phyloP scores from a whole-genome alignment of 2,113 vertebrate genomes.

The Crotalus viridis region DNA sequence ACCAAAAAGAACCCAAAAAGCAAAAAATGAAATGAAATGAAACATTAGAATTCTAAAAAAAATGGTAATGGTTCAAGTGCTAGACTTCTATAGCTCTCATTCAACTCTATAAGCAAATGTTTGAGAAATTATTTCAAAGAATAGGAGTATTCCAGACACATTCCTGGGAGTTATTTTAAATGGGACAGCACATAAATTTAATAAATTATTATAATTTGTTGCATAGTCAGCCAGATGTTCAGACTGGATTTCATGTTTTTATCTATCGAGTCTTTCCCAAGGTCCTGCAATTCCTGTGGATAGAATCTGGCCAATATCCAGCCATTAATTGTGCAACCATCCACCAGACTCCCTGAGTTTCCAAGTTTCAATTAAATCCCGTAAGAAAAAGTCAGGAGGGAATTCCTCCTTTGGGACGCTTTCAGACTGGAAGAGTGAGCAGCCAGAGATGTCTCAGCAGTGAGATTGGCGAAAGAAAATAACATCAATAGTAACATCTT shows the following conservation, averaged over 20 bases:
- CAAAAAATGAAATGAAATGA: neutral
- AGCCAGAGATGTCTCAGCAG: neutral
- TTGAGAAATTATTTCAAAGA: neutral
- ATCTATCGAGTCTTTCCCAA: neutral
- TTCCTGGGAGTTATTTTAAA: neutral
- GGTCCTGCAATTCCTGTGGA: neutral
- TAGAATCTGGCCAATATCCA: neutral
- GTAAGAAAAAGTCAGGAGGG: neutral
- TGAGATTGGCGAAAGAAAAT: neutral
- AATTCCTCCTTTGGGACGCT: neutral
- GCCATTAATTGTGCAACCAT: neutral
- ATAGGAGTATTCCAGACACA: neutral
- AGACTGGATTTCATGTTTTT: neutral
- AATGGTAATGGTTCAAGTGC: neutral
- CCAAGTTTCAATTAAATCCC: neutral
- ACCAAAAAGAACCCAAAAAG: neutral
- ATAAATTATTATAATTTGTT: neutral
- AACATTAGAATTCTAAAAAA: neutral
- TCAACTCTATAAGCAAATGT: neutral
- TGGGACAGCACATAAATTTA: neutral
- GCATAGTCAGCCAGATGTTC: neutral
- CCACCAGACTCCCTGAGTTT: neutral
- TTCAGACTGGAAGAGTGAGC: neutral
- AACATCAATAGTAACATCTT: neutral
- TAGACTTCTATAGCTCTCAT: neutral